Percentiles rank a stretch among this genome's conserved stretches.
Evolutionary conservation across 37 sponge, comb jelly and placozoan genomes (phyloP).

Genomic region (Mnemiopsis leidyi): DNA sequence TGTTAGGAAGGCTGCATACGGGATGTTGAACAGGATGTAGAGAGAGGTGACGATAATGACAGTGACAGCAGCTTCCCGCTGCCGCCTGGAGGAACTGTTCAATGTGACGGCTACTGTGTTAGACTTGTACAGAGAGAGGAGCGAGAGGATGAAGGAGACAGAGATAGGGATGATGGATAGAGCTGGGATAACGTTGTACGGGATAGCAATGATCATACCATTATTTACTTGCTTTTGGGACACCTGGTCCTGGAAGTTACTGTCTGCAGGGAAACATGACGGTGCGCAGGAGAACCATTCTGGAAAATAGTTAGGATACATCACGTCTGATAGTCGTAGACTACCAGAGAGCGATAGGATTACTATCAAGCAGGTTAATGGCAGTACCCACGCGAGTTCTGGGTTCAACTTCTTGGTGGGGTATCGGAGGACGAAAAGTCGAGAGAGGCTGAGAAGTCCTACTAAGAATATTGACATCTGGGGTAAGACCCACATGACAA

Average conservation of each 20-base stretch:
- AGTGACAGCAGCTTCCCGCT: constrained; percentile 28
- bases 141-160: constrained; percentile 1
- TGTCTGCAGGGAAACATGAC: neutral
- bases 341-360: neutral
- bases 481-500: neutral
- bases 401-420: neutral
- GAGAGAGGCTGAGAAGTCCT: neutral
- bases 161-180: neutral
- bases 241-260: neutral
- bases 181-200: constrained; percentile 1
- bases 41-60: constrained; percentile 21
- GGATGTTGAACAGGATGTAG: constrained; percentile 12
- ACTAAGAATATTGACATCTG: constrained; percentile 57
- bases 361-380: neutral
- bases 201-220: neutral
- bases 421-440: neutral
- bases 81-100: neutral
- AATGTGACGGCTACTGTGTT: neutral
- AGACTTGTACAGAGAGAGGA: neutral
- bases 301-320: neutral
- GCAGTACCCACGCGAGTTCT: neutral
- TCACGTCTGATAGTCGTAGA: neutral
- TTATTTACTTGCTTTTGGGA: neutral
- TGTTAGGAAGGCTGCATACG: neutral
- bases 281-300: neutral